Evolutionary conservation across 2,888 invertebrate genomes (phyloP), one percentile per base, ranked within the genome.

Genomic region (Andrena trimmerana): DNA sequence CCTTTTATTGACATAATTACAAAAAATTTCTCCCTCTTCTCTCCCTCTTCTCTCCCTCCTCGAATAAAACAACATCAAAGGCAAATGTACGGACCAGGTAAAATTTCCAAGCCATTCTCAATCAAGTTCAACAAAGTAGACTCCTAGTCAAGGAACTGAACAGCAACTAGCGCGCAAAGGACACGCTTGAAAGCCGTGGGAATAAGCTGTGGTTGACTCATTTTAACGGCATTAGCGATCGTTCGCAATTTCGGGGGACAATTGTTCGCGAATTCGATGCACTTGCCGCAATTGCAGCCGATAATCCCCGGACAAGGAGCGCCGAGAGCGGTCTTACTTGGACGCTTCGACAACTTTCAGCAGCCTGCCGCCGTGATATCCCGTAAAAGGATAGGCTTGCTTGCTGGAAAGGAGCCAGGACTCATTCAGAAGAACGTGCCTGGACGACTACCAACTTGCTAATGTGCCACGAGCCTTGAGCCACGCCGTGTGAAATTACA

Each of bases 391-490:
- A 81, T 80, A 81, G 82, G 80, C 82, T 77, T 16, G 76, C 71
- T 75, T 75, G 81, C 89, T 91, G 91, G 92, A 89, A 86, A 81
- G 73, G 81, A 81, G 91, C 91, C 91, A 90, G 90, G 84, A 86
- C 83, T 91, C 89, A 90, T 91, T 90, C 86, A 83, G 84, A 86
- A 89, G 91, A 90, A 90, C 90, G 89, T 91, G 92, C 84, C 91
- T 91, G 90, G 91, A 90, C 86, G 83, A 84, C 89, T 85, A 91
- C 90, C 92, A 90, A 92, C 89, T 91, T 89, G 90, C 91, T 91
- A 91, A 92, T 90, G 90, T 90, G 86, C 90, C 77, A 74, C 81
- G 75, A 79, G 78, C 82, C 84, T 50, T 59, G 81, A 75, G 66
- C 71, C 42, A 27, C 27, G 54, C 52, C 48, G 69, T 62, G 68